These are phyloP conservation scores for Crotalus helleri DNA, from an alignment of 2,113 vertebrate species.

Conservation along the genomic window DNA sequence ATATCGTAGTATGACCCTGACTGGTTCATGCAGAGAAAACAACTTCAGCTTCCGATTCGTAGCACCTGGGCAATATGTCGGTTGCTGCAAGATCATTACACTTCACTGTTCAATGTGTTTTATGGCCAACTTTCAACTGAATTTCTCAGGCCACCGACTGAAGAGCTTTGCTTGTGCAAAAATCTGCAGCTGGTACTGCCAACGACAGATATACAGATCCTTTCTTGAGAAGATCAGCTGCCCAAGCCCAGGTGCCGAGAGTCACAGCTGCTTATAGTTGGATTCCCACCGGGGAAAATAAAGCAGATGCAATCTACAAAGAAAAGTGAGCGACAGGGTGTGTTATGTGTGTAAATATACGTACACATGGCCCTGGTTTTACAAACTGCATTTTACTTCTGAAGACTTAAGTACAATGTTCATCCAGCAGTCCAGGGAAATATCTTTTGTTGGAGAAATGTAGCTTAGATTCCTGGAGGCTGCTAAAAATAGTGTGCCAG, in stretches of 20 bases:
- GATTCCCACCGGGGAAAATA: constrained; percentile 20
- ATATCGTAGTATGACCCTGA: constrained; percentile 12
- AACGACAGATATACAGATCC: constrained; percentile 40
- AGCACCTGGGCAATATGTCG: constrained; percentile 48
- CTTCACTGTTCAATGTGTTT: constrained; percentile 56
- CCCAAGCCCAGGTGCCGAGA: constrained; percentile 45
- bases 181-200: constrained; percentile 52
- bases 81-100: constrained; percentile 62
- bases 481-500: constrained; percentile 17
- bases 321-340: background rate
- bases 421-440: background rate
- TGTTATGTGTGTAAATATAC: background rate
- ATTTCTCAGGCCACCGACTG: constrained; percentile 49
- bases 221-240: constrained; percentile 41
- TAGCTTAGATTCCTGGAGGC: background rate
- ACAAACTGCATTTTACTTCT: constrained; percentile 8
- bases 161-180: constrained; percentile 41
- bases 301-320: constrained; percentile 25
- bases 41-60: constrained; percentile 24
- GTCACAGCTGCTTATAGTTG: constrained; percentile 41
- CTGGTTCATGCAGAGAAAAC: constrained; percentile 5
- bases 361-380: background rate
- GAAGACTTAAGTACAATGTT: background rate
- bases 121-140: constrained; percentile 56
- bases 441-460: constrained; percentile 1